Base-by-base conservation (phyloP, 2,888 invertebrate genomes). In the Acrocyrtus sp. region DNA sequence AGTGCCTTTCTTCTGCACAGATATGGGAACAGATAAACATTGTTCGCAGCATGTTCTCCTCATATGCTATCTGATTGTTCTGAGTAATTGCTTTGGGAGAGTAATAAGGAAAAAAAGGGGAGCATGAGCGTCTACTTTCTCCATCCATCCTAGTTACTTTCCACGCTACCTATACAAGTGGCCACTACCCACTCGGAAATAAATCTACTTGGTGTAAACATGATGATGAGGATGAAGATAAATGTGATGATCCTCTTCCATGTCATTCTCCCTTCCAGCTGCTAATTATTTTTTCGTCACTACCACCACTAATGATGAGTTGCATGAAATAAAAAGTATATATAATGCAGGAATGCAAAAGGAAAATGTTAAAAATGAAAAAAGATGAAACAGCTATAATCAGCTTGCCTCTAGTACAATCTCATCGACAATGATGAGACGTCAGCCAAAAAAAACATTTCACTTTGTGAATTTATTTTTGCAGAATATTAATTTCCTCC, bases 31-130 rank as follows among this genome's bases (percentile, higher is more conserved):
- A 12, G 39, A 12, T 15, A 17, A 4, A 41, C 17, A 17, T 2
- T 15, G 15, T 41, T 41, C 41, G 41, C 15, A 6, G 8, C 17
- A 41, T 41, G 17, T 41, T n/a, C 8, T 47, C 19, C 47, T 47
- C 47, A 47, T 47, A 19, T 47, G 21, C 21, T 54, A 39, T 17
- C 24, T 54, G 34, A 54, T 34, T 54, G 54, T 34, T 21, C 21
- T 54, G 29, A 22, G 22, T 53, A 53, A 53, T 27, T 39, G 54
- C 21, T 39, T 54, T n/a, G n/a, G n/a, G n/a, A n/a, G 54, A 39
- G 4, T 54, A 26, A 54, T 34, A 34, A 54, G 17, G 17, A 19
- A 5, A 43, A 15, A 43, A 4, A 47, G 12, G 6, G 34, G 12
- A 12, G 5, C 41, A 47, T 17, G 17, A 10, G 21, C 19, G 21